phyloP scores from a whole-genome alignment of 1,140 invertebrate genomes.

The Drosophila tropicalis region DNA sequence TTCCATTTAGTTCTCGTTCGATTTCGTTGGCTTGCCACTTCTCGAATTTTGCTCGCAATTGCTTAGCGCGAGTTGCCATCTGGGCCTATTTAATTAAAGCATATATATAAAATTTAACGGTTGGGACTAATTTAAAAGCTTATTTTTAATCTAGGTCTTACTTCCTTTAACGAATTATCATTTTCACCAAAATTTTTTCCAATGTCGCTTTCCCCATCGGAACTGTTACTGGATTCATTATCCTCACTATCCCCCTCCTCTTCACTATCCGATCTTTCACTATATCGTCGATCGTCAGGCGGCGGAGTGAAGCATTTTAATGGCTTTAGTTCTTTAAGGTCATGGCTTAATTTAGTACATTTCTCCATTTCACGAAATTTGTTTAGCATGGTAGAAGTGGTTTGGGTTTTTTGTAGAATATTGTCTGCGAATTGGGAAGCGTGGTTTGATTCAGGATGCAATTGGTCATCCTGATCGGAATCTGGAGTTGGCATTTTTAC shows the following conservation, averaged over 20 bases:
- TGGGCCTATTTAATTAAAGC: conserved; percentile 85
- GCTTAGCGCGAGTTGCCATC: conserved; percentile 92
- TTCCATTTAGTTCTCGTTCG: conserved; percentile 83
- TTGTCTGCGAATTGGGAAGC: conserved; percentile 67
- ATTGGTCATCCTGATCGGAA: background rate
- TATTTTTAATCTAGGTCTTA: conserved; percentile 18
- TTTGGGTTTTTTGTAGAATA: conserved; percentile 88
- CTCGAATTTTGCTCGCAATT: conserved; percentile 95
- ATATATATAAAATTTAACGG: background rate
- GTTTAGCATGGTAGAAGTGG: conserved; percentile 91
- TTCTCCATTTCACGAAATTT: conserved; percentile 95
- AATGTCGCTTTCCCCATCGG: conserved; percentile 58
- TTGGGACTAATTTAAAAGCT: background rate
- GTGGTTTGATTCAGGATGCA: conserved; percentile 7
- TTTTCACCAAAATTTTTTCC: conserved; percentile 5
- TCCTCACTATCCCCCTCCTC: conserved; percentile 83
- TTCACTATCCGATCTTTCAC: conserved; percentile 85
- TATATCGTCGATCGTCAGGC: conserved; percentile 87
- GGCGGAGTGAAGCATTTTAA: conserved; percentile 95
- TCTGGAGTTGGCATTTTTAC: conserved; percentile 84
- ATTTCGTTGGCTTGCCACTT: conserved; percentile 92
- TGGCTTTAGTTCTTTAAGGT: conserved; percentile 87
- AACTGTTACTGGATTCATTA: conserved; percentile 42
- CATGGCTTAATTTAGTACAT: conserved; percentile 85
- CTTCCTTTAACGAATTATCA: conserved; percentile 62